Evolutionary conservation across 2,113 vertebrate genomes (phyloP).

Genomic region (Notothenia rossii): DNA sequence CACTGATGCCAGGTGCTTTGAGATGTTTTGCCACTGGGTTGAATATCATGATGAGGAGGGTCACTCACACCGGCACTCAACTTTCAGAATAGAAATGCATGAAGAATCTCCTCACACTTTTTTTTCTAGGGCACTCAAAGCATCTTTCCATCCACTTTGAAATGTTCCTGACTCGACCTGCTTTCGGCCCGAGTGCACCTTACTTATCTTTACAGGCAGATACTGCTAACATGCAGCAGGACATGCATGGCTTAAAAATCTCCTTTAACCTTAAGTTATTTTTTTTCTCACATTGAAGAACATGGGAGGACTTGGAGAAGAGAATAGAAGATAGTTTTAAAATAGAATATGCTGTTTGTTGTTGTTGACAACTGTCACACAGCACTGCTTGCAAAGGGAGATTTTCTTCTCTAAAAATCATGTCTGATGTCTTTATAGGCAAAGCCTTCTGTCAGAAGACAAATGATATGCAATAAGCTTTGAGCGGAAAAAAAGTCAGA

Average conservation of each 20-base stretch:
- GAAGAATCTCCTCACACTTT: neutral
- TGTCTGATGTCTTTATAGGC: conserved; percentile 6
- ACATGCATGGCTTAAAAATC: neutral
- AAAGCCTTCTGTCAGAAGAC: conserved; percentile 18
- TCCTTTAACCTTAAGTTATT: neutral
- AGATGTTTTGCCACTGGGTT: neutral
- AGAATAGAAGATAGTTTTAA: neutral
- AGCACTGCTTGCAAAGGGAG: neutral
- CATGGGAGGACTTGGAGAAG: neutral
- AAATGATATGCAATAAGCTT: conserved; percentile 5
- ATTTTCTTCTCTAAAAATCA: neutral
- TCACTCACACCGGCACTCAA: neutral
- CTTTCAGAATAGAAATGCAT: neutral
- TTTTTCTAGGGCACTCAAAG: neutral
- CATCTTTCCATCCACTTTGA: conserved; percentile 24
- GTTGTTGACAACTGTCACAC: neutral
- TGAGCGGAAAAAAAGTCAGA: neutral
- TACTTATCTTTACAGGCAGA: neutral
- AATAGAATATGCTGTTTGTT: neutral
- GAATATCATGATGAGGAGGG: neutral
- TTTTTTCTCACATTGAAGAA: neutral
- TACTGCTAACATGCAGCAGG: neutral
- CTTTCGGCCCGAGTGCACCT: neutral
- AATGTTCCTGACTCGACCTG: conserved; percentile 11
- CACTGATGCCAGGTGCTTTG: neutral